Percentiles rank a stretch among this genome's conserved stretches.
phyloP scores from a whole-genome alignment of 2,888 invertebrate genomes.

The Drosophila lacicola region DNA sequence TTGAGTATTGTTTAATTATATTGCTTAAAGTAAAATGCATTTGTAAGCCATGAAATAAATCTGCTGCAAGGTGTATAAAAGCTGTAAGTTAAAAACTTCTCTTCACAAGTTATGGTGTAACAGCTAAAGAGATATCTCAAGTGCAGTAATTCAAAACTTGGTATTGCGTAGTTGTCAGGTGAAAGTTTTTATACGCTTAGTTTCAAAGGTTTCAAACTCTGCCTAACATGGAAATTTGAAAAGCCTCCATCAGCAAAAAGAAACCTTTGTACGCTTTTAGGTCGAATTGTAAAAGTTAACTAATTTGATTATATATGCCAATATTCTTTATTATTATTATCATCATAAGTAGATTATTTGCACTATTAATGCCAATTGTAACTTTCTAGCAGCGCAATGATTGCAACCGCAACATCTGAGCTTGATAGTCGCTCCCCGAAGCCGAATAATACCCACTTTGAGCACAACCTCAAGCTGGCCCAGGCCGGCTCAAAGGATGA shows the following conservation, averaged over 20 bases:
- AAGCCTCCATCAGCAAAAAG: not conserved
- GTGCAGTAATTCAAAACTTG: not conserved
- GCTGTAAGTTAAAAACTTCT: conserved; percentile 25
- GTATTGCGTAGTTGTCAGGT: conserved; percentile 26
- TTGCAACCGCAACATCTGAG: conserved; percentile 51
- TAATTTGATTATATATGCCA: no score
- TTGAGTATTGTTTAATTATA: conserved; percentile 17
- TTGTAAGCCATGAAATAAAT: conserved; percentile 26
- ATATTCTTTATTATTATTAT: no score
- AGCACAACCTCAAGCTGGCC: conserved; percentile 62
- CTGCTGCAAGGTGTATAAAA: not conserved
- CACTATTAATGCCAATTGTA: not conserved
- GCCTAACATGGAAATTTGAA: not conserved
- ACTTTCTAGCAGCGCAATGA: conserved; percentile 38
- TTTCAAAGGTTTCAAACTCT: not conserved
- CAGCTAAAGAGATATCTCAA: not conserved
- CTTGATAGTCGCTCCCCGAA: conserved; percentile 35
- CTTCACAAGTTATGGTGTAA: not conserved
- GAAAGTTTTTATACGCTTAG: conserved; percentile 44
- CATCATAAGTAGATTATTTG: not conserved
- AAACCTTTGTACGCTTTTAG: not conserved
- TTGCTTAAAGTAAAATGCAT: conserved; percentile 6
- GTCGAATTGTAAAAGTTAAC: no score
- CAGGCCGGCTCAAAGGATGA: conserved; percentile 33
- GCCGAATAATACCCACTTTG: conserved; percentile 42